Base-by-base conservation (phyloP, 1,140 invertebrate genomes). In the Matsumurasca onukii region DNA sequence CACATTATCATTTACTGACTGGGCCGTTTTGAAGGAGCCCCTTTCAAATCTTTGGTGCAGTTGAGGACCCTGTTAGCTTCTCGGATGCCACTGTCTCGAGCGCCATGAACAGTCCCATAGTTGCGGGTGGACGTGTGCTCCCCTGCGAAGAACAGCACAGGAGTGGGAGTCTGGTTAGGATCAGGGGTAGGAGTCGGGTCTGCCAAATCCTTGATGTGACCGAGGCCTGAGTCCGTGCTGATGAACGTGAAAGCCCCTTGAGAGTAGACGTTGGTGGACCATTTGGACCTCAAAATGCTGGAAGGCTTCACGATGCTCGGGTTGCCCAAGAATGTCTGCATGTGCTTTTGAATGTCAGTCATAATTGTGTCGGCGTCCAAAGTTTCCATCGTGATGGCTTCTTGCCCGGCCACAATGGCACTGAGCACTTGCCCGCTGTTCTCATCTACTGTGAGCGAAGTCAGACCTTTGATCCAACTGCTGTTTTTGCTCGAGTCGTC, bases 41-140 rank as follows among this genome's bases (percentile, higher is more conserved):
- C 70, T 68, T 62, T 66, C 61, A 20, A 27, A 51, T 29, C 30
- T 31, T 68, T 72, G 24, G 62, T 72, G 25, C 63, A 55, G 31
- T 68, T 70, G 3, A 66, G 51, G 15, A 72, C n/a, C n/a, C 69
- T 57, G 48, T 69, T 49, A 5, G 91, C 82, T 17, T 39, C 34
- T 39, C 34, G 5, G 17, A 39, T 39, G 34, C 34, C 34, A 39
- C 5, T 9, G 17, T 39, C 34, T 9, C 34, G 34, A 17, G 34
- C 34, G n/a, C 91, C 92, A 75, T 94, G 91, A 0, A 91, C 88
- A 1, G 91, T 94, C 12, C n/a, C 87, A 64, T 88, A 89, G 70
- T 89, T 86, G 27, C 86, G 84, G 3, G 89, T 80, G 72, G 91
- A 86, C 0, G 93, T 94, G 0, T 92, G 93, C 81, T 97, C 94